A percentile compares a stretch with the other conserved stretches of the same genome.
These are phyloP conservation scores for Poicephalus meyeri DNA, from an alignment of 2,113 vertebrate genomes.

Conservation along the genomic window DNA sequence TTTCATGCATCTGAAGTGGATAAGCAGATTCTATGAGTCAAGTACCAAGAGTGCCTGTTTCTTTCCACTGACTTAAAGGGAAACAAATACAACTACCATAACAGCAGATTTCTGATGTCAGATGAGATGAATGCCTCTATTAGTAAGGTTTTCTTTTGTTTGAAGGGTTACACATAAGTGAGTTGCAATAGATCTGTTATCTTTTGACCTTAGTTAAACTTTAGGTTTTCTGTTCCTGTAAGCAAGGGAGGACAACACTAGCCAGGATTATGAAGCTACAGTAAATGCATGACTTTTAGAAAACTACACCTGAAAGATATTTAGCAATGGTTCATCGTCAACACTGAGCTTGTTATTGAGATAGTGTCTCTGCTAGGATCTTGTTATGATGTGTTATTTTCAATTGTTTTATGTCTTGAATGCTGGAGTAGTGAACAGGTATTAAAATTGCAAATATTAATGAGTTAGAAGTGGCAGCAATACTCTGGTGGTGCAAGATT, in stretches of 20 bases:
- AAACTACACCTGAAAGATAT: background rate
- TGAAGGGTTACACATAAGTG: rapidly evolving
- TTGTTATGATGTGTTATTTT: background rate
- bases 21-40: background rate
- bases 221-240: background rate
- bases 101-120: background rate
- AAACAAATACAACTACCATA: background rate
- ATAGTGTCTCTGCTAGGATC: background rate
- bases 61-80: background rate
- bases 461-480: background rate
- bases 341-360: background rate
- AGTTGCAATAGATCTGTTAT: background rate
- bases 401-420: background rate
- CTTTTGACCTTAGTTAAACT: background rate
- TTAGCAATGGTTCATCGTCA: background rate
- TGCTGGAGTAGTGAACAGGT: background rate
- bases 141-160: background rate
- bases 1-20: background rate
- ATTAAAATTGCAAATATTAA: background rate
- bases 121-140: background rate
- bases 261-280: background rate
- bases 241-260: background rate
- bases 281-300: background rate
- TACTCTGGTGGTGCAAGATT: background rate
- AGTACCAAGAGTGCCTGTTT: background rate